Conservation (phyloP, 92 coral and sea anemone species). For the Umimayanthus chanpuru region DNA sequence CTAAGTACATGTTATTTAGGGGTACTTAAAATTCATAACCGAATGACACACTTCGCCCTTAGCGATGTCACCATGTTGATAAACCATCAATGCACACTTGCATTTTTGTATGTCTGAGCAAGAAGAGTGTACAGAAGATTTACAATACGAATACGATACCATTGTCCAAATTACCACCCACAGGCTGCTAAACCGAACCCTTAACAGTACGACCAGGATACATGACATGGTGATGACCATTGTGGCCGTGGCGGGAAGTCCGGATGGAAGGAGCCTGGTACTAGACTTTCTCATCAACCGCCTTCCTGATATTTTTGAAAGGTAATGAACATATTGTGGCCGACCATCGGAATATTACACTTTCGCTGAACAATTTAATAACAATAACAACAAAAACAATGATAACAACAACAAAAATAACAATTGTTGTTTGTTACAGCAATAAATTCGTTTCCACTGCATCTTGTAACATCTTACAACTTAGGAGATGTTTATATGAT, state of each 20-base stretch:
- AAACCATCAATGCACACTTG: too few relatives aligned
- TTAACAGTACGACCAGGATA: not conserved
- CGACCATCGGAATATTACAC: not conserved
- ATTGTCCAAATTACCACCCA: not conserved
- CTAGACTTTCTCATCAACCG: not conserved
- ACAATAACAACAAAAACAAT: not conserved
- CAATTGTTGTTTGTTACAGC: too few relatives aligned
- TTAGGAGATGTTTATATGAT: too few relatives aligned
- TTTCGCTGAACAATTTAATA: not conserved
- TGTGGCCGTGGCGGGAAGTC: conserved; percentile 12
- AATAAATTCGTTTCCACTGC: not conserved
- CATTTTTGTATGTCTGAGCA: too few relatives aligned
- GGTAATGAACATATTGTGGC: not conserved
- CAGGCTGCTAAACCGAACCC: conserved; percentile 28
- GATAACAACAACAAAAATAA: not conserved
- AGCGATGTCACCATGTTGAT: too few relatives aligned
- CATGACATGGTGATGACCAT: conserved; percentile 15
- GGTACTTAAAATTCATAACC: too few relatives aligned
- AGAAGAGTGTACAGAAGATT: too few relatives aligned
- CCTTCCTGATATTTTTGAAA: conserved; percentile 7
- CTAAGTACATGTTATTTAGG: too few relatives aligned
- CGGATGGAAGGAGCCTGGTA: conserved; percentile 18
- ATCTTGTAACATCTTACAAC: not conserved
- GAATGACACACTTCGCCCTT: too few relatives aligned
- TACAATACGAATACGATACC: not conserved